These are phyloP conservation scores for Montipora capricornis DNA, from an alignment of 64 coral and sea anemone species.

Conservation along the genomic window DNA sequence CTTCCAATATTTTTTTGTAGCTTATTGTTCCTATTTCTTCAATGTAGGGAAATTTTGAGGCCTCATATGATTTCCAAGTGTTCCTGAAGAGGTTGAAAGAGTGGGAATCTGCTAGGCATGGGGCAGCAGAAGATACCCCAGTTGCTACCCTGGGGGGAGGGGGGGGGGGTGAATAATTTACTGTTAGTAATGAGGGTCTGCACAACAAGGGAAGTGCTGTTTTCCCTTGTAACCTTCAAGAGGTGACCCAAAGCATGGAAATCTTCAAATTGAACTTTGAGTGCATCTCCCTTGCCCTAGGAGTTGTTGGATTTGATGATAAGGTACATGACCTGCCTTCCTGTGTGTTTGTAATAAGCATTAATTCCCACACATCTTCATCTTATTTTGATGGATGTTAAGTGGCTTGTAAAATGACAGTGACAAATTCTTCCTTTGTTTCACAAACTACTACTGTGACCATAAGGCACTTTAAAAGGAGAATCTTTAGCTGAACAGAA, in stretches of 20 bases:
- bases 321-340: background rate
- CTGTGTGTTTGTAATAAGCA: background rate
- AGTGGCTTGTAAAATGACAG: too few relatives aligned
- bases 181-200: background rate
- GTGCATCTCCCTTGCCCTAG: background rate
- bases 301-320: conserved; percentile 3
- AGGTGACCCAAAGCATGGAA: conserved; percentile 1
- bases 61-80: background rate
- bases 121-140: background rate
- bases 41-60: conserved; percentile 12
- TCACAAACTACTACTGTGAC: too few relatives aligned
- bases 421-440: too few relatives aligned
- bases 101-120: background rate
- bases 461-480: too few relatives aligned
- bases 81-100: background rate
- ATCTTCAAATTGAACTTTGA: background rate
- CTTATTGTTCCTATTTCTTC: conserved; percentile 3
- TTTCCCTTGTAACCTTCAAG: conserved; percentile 2
- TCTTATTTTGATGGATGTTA: background rate
- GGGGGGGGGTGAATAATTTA: background rate
- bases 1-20: background rate
- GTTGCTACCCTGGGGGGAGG: background rate
- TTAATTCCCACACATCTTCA: background rate
- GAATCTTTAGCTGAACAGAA: too few relatives aligned
- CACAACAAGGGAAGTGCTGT: background rate